phyloP scores from a whole-genome alignment of 1,140 invertebrate genomes.

The Drosophila cardini region DNA sequence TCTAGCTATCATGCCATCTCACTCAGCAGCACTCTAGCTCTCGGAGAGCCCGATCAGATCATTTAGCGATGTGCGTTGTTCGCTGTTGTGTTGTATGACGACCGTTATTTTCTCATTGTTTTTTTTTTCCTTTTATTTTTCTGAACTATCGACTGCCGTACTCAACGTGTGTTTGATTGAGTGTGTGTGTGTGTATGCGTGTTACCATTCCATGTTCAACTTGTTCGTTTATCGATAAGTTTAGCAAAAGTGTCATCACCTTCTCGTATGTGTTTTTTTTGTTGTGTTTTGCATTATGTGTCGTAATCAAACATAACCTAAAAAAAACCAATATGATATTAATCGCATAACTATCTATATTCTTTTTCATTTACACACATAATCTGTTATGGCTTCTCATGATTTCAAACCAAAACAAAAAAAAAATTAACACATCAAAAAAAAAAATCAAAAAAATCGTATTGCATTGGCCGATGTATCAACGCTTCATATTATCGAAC shows the following conservation, averaged over 20 bases:
- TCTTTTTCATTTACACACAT: conserved; percentile 64
- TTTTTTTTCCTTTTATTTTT: neutral
- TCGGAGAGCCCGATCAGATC: conserved; percentile 42
- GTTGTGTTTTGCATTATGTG: conserved; percentile 60
- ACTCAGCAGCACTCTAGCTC: conserved; percentile 41
- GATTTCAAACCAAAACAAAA: conserved; percentile 47
- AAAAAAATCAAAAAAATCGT: conserved; percentile 30
- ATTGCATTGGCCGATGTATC: conserved; percentile 68
- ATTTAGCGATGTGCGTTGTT: conserved; percentile 74
- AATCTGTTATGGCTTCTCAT: conserved; percentile 58
- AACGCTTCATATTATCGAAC: conserved; percentile 31
- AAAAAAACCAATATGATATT: conserved; percentile 46
- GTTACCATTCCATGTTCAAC: neutral
- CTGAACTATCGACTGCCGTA: conserved; percentile 15
- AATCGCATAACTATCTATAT: conserved; percentile 65
- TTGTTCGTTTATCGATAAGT: conserved; percentile 20
- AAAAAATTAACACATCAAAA: conserved; percentile 7
- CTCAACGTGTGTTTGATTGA: neutral
- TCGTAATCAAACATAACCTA: conserved; percentile 33
- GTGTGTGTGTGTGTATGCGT: too few species aligned
- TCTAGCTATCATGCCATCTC: conserved; percentile 38
- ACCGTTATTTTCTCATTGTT: too few species aligned
- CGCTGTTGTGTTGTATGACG: conserved; percentile 72
- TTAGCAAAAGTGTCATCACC: conserved; percentile 11
- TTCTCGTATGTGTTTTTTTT: conserved; percentile 32